Percentiles rank a stretch among this genome's conserved stretches.
phyloP scores from a whole-genome alignment of 2,888 invertebrate genomes.

The Diaperis boleti region DNA sequence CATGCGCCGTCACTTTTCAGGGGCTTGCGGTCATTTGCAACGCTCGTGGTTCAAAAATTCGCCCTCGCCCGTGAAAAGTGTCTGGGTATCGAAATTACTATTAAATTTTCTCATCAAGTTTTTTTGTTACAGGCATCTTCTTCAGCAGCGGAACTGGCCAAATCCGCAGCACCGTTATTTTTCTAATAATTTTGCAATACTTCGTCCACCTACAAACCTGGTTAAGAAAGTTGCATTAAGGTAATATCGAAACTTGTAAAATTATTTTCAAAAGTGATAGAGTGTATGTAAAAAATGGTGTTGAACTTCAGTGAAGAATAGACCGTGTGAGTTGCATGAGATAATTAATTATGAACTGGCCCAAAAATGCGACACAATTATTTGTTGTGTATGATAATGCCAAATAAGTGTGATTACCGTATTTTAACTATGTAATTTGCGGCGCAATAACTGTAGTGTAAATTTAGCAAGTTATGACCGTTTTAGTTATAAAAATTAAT shows the following conservation, averaged over 20 bases:
- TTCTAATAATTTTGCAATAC: conserved; percentile 39
- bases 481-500: conserved; percentile 9
- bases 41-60: too few species aligned
- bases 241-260: conserved; percentile 29
- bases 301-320: conserved; percentile 41
- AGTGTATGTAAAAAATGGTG: conserved; percentile 48
- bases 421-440: conserved; percentile 43
- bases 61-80: too few species aligned
- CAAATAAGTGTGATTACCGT: conserved; percentile 51
- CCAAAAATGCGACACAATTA: conserved; percentile 18
- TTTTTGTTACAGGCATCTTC: conserved; percentile 42
- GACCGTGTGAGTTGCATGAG: conserved; percentile 40
- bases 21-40: too few species aligned
- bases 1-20: too few species aligned
- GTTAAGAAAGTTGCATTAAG: conserved; percentile 44
- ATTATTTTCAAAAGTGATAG: conserved; percentile 44
- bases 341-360: conserved; percentile 24
- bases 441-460: conserved; percentile 54
- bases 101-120: too few species aligned
- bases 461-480: conserved; percentile 7
- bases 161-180: conserved; percentile 19
- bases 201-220: conserved; percentile 48
- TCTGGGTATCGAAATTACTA: too few species aligned
- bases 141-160: conserved; percentile 37
- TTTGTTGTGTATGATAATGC: conserved; percentile 41